Conservation (phyloP, 2,888 invertebrate genomes). For the Notodonta ziczac region DNA sequence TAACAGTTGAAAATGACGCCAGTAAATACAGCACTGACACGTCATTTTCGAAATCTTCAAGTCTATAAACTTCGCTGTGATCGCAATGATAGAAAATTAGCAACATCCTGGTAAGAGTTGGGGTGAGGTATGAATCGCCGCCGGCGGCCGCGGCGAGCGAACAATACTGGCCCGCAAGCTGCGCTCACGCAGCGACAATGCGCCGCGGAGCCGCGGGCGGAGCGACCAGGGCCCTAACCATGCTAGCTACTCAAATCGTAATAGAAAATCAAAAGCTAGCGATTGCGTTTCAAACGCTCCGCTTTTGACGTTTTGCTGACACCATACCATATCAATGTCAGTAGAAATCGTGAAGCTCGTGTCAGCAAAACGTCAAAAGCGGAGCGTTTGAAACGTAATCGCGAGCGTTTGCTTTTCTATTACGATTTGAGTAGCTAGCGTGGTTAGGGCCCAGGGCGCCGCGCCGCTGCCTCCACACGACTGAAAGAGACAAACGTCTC, state of each 20-base stretch:
- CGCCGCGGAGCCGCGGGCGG: conserved; percentile 56
- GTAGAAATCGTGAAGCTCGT: too few species aligned
- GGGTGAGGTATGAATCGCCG: conserved; percentile 78
- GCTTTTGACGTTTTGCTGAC: too few species aligned
- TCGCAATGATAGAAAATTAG: conserved; percentile 84
- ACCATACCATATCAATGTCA: too few species aligned
- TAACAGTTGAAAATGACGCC: conserved; percentile 37
- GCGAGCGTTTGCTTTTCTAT: too few species aligned
- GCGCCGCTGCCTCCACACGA: conserved; percentile 38
- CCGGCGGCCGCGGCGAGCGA: conserved; percentile 70
- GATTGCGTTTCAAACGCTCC: too few species aligned
- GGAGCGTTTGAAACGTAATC: too few species aligned
- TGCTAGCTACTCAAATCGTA: too few species aligned
- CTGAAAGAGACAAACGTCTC: conserved; percentile 54
- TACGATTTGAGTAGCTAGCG: too few species aligned
- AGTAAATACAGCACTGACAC: conserved; percentile 80
- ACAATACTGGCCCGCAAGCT: conserved; percentile 66
- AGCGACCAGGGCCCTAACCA: conserved; percentile 57
- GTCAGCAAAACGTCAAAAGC: too few species aligned
- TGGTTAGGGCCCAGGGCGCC: too few species aligned
- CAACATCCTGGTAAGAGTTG: conserved; percentile 78
- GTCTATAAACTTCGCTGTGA: conserved; percentile 77
- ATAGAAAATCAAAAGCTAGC: too few species aligned
- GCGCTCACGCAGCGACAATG: conserved; percentile 61
- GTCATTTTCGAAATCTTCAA: conserved; percentile 76